These are phyloP conservation scores for Anoncus sp. DNA, from an alignment of 2,888 invertebrate species.

Conservation along the genomic window DNA sequence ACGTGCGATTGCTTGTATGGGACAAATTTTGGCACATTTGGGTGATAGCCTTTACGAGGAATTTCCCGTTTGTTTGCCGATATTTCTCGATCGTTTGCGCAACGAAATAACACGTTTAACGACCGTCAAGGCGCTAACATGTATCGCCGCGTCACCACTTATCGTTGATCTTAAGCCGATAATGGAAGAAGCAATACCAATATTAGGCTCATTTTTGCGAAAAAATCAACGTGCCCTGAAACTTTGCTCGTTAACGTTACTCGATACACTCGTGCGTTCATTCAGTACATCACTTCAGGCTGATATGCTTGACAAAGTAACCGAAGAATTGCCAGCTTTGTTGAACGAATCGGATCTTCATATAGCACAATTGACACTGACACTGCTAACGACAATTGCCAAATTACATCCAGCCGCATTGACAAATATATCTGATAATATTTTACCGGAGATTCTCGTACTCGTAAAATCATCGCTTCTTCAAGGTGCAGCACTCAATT, in stretches of 20 bases:
- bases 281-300: constrained; percentile 90
- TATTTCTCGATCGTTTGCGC: constrained; percentile 96
- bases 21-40: constrained; percentile 96
- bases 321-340: constrained; percentile 95
- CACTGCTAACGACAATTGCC: constrained; percentile 93
- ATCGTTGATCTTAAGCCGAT: constrained; percentile 93
- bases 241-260: constrained; percentile 93
- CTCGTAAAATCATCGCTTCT: constrained; percentile 96
- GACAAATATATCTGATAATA: constrained; percentile 88
- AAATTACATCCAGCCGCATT: constrained; percentile 91
- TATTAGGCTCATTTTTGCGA: constrained; percentile 96
- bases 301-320: constrained; percentile 90
- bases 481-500: constrained; percentile 95
- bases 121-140: constrained; percentile 97
- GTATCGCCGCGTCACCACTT: constrained; percentile 96
- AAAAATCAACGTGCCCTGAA: constrained; percentile 99
- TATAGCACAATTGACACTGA: constrained; percentile 96
- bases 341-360: constrained; percentile 98
- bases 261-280: constrained; percentile 96
- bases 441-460: constrained; percentile 93
- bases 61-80: constrained; percentile 93
- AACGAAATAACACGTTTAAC: constrained; percentile 99
- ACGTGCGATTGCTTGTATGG: constrained; percentile 98
- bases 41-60: constrained; percentile 94
- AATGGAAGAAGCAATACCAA: constrained; percentile 94